These are phyloP conservation scores for Caenorhabditis panamensis DNA, from an alignment of 2,888 invertebrate genomes.

Conservation along the genomic window DNA sequence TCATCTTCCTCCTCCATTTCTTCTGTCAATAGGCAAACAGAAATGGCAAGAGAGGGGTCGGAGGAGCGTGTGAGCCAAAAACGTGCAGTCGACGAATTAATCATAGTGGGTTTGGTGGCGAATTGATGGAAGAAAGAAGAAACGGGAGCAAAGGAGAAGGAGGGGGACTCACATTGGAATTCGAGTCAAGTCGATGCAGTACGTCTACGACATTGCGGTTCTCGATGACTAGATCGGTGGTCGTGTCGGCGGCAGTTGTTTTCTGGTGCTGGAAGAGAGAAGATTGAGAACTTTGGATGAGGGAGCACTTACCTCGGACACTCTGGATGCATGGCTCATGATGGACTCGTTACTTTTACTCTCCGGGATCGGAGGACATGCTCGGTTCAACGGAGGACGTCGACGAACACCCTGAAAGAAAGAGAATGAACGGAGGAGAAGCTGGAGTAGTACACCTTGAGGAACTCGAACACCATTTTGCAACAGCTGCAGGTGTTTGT, in stretches of 20 bases:
- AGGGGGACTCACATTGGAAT: conserved; percentile 51
- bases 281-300: background rate
- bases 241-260: conserved; percentile 50
- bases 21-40: conserved; percentile 43
- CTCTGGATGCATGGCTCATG: conserved; percentile 73
- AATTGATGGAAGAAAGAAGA: conserved; percentile 37
- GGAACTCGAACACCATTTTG: conserved; percentile 44
- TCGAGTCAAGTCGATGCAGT: conserved; percentile 54
- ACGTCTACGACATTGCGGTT: conserved; percentile 70
- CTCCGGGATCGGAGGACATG: conserved; percentile 81
- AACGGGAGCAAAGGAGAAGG: background rate
- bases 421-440: background rate
- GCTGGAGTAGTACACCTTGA: conserved; percentile 24
- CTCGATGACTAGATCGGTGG: conserved; percentile 71
- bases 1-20: conserved; percentile 19
- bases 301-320: conserved; percentile 55
- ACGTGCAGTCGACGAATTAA: conserved; percentile 56
- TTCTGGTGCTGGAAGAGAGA: conserved; percentile 31
- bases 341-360: conserved; percentile 79
- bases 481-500: conserved; percentile 36
- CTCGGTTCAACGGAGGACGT: conserved; percentile 80
- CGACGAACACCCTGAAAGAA: conserved; percentile 63
- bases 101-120: conserved; percentile 46
- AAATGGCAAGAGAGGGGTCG: background rate
- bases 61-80: conserved; percentile 54